Evolutionary conservation across 2,797 vertebrate species (phyloP), one percentile per base, ranked within the genome.

Genomic region (Macroramphosus scolopax): DNA sequence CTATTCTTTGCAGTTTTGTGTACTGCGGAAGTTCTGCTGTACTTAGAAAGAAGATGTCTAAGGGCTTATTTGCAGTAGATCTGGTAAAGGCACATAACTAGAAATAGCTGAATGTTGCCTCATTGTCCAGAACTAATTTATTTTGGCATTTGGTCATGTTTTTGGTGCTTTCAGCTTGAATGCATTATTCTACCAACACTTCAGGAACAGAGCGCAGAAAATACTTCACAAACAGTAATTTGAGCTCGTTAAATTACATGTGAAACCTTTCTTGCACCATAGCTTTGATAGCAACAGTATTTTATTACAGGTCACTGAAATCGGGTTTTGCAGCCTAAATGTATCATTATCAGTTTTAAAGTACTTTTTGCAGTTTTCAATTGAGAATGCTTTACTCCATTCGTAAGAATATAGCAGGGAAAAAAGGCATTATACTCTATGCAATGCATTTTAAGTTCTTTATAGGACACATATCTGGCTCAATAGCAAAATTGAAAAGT

Each of bases 361-460:
- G 16, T 11, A 28, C 26, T 47, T 16, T 40, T 6, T 39, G 15
- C 50, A 60, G 47, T 49, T 59, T 68, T 53, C 9, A 14, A 44
- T 13, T 17, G 20, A 36, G 25, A 43, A 29, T 17, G 5, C 17
- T 53, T 36, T 51, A 7, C 24, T 48, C 15, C 24, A 7, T 30
- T 37, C 44, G 16, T 48, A 17, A 13, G 48, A 50, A 20, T 5
- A 34, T 17, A 33, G 44, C 16, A 59, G 68, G 75, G 77, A 39
- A 33, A 33, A 58, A 72, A 40, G 34, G 38, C 51, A 74, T 63
- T 54, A 5, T 62, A 68, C 48, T 77, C 82, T 86, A 85, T 86
- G 81, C 85, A 88, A 85, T 77, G 53, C 60, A 72, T 68, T 49
- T 70, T 54, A 49, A 63, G 62, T 55, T 71, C 30, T 57, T 59